Percentiles rank a stretch among this genome's conserved stretches.
phyloP scores from a whole-genome alignment of 1,140 invertebrate genomes.

The Carposina sasakii region DNA sequence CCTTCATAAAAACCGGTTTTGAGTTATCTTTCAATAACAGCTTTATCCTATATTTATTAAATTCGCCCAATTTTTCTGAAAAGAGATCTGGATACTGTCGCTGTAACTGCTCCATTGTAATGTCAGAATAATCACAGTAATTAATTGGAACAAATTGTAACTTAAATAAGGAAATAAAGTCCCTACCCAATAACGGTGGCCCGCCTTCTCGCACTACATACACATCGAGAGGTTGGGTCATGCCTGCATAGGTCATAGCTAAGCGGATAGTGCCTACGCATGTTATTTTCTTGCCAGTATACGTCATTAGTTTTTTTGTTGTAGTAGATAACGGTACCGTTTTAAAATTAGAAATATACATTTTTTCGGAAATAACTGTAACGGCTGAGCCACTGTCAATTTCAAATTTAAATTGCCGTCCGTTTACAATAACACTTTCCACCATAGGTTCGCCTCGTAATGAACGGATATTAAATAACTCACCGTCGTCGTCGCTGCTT shows the following conservation, averaged over 20 bases:
- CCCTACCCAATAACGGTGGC: background rate
- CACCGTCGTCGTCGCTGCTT: background rate
- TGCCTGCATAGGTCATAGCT: background rate
- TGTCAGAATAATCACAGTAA: background rate
- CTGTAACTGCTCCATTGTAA: background rate
- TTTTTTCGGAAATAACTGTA: background rate
- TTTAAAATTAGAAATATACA: background rate
- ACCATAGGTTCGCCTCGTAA: background rate
- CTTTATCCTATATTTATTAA: constrained; percentile 2
- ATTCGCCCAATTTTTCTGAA: background rate
- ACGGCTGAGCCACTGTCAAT: constrained; percentile 1
- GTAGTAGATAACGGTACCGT: background rate
- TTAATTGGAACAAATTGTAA: background rate
- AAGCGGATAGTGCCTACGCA: background rate
- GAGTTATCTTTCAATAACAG: background rate
- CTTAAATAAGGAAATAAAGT: constrained; percentile 2
- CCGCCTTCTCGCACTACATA: constrained; percentile 1
- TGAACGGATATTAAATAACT: background rate
- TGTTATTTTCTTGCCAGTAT: background rate
- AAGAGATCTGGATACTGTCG: background rate
- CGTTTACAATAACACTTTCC: background rate
- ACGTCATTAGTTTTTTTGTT: background rate
- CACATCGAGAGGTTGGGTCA: background rate
- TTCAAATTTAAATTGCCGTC: background rate
- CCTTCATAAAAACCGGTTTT: constrained; percentile 1